phyloP scores from a whole-genome alignment of 2,113 vertebrate genomes.

The Callipepla californica region DNA sequence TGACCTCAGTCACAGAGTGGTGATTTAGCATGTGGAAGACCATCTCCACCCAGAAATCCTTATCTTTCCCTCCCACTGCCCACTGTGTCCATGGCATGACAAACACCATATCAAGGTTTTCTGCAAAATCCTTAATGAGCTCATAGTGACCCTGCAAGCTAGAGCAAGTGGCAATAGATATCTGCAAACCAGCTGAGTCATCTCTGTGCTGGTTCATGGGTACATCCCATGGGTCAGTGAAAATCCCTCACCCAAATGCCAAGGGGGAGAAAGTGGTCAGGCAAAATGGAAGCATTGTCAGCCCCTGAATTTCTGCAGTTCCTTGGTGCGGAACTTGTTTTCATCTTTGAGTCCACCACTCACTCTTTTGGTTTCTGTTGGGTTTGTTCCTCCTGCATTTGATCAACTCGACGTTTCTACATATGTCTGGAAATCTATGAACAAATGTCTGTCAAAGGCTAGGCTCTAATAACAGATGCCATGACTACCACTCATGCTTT shows the following conservation, averaged over 20 bases:
- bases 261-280: rapidly evolving
- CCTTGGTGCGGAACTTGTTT: background rate
- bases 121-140: background rate
- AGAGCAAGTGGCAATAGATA: background rate
- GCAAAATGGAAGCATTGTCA: background rate
- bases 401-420: background rate
- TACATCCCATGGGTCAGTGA: background rate
- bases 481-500: slow-evolving; percentile 4
- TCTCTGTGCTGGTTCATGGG: background rate
- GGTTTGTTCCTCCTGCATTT: background rate
- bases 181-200: background rate
- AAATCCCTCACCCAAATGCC: rapidly evolving
- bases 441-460: background rate
- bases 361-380: background rate
- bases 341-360: rapidly evolving
- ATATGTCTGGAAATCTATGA: background rate
- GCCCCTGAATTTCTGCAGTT: background rate
- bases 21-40: background rate
- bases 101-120: background rate
- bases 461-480: background rate
- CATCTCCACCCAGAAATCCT: background rate
- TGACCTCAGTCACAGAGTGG: background rate
- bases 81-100: rapidly evolving
- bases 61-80: background rate
- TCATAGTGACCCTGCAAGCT: background rate